Evolutionary conservation across 2,888 invertebrate species (phyloP), one percentile per base, ranked within the genome.

Genomic region (Hypsopygia costalis): DNA sequence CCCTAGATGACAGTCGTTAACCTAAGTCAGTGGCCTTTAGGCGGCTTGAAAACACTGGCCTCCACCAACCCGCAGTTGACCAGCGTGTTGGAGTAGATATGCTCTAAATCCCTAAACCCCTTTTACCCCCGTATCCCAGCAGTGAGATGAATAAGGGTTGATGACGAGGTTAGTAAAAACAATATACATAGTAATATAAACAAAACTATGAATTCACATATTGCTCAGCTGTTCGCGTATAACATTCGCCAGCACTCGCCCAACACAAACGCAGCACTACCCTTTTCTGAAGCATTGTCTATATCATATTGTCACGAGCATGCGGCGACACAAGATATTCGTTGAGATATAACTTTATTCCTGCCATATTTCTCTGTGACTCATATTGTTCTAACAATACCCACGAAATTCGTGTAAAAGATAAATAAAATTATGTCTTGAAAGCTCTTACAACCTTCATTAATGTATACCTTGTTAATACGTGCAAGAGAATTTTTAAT

Each of bases 291-390:
- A 69, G 77, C 71, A 79, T 83, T 82, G 81, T 83, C 86, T 87
- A 81, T 83, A 83, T 86, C 81, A 82, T 74, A 80, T 80, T 85
- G 86, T 87, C 86, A 85, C 64, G 64, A 80, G 69, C 86, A 86
- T 77, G 76, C 79, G 86, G 85, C 78, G 83, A 76, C 78, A 78
- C 78, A 69, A 79, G 78, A 79, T 82, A 81, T 82, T 81, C 76
- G 66, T 73, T 69, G 74, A 74, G 71, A 81, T 78, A 81, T 82
- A 80, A 78, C 77, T 81, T 80, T 78, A 82, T 81, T 75, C 72
- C 65, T 68, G 76, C 78, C 66, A 76, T 81, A 81, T 78, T 75
- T 79, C 62, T 73, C 62, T 65, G 68, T 69, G 68, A 78, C 60
- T 64, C 59, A 54, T 64, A 58, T 65, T 62, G 52, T 52, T 61